Conservation (phyloP, 1,140 invertebrate genomes). For the Ganaspis sp. region DNA sequence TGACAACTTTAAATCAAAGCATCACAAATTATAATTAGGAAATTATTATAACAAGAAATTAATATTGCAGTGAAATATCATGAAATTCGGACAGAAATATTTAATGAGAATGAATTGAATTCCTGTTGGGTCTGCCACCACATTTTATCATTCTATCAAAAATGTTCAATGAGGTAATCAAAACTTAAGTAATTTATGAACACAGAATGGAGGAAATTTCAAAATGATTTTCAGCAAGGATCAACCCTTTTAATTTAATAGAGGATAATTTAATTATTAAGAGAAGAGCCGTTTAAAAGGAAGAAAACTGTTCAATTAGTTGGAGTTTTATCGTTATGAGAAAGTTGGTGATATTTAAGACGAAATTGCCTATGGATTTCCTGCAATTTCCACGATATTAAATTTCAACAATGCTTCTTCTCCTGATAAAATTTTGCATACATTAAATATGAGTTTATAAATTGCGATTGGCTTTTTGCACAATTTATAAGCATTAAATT, state of each 20-base stretch:
- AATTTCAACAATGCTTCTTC: not conserved
- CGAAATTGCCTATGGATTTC: constrained; percentile 9
- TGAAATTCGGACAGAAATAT: not conserved
- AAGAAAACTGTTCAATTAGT: not conserved
- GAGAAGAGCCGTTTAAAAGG: not conserved
- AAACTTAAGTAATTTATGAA: not conserved
- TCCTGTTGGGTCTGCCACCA: too few relatives aligned
- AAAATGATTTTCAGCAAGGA: not conserved
- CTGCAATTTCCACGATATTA: not conserved
- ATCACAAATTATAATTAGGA: too few relatives aligned
- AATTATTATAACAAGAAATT: too few relatives aligned
- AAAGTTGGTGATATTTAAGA: constrained; percentile 4
- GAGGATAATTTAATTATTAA: not conserved
- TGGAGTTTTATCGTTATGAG: constrained; percentile 4
- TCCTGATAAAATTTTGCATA: constrained; percentile 4
- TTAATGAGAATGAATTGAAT: too few relatives aligned
- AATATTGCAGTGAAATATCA: not conserved
- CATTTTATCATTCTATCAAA: too few relatives aligned
- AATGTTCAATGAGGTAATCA: too few relatives aligned
- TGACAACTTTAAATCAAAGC: too few relatives aligned
- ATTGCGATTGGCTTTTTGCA: not conserved
- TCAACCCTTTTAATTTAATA: not conserved
- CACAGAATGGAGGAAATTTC: not conserved
- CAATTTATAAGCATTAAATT: constrained; percentile 9
- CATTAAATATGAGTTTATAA: not conserved